Base-by-base conservation (phyloP, 2,888 invertebrate species). In the Miltochrista miniata region DNA sequence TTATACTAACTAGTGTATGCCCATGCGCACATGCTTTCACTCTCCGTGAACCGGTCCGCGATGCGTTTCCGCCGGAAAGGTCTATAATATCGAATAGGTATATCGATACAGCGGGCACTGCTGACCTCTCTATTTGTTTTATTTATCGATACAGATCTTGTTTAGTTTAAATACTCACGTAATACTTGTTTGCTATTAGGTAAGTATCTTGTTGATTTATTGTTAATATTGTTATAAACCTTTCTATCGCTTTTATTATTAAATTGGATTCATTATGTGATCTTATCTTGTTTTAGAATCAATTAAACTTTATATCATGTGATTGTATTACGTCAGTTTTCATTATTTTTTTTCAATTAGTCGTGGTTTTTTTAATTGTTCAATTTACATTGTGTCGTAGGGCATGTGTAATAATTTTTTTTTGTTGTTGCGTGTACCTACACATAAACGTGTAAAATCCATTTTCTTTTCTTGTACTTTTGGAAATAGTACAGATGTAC, bases 21-120 rank as follows among this genome's bases (percentile, higher is more conserved):
- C 59, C 54, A 48, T 44, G 51, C 64, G 61, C 61, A 52, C 56
- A 56, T 64, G 76, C 82, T 82, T 83, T 83, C 83, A 82, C 83
- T 83, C 74, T 82, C 75, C 40, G 72, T 70, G 43, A 53, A 55
- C 58, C 54, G 60, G 62, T 64, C 64, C 29, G 45, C 53, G 59
- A 67, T 65, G 66, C 64, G 69, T 70, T 73, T 78, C 74, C 77
- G 68, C 60, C 59, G 68, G 70, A 70, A 68, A 62, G 64, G 51
- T 57, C 38, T 15, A 38, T 18, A 44, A 44, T n/a, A n/a, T n/a
- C n/a, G n/a, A n/a, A n/a, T n/a, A n/a, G n/a, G n/a, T n/a, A n/a
- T n/a, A n/a, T 52, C 42, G 44, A 41, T 54, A 49, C 45, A 51
- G 47, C 45, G 57, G 58, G 51, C 59, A 59, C 47, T 57, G 54